Evolutionary conservation across 2,797 vertebrate species (phyloP), one percentile per base, ranked within the genome.

Genomic region (Molossus molossus): DNA sequence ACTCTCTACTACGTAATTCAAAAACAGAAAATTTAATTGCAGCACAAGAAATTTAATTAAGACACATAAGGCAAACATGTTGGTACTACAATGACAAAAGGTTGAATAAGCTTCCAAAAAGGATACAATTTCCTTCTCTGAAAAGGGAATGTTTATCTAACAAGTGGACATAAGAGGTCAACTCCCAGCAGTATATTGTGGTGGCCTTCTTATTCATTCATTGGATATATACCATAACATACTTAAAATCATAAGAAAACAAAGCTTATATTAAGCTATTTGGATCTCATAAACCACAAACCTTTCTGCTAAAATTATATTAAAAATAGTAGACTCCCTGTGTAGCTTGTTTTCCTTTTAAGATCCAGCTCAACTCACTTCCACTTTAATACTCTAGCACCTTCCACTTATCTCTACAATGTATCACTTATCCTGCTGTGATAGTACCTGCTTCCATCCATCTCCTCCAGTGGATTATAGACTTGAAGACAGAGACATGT

Each of bases 21-120:
- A 55, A 40, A 62, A 76, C 73, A 23, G 18, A 3, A 92, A 92
- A 23, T 14, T 33, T 37, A 70, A 91, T 6, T 55, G 64, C 37
- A 91, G 18, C 18, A 53, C 18, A 55, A 69, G 60, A 87, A 92
- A 94, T 85, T 67, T 80, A 87, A 67, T 27, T 55, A 29, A 76
- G 25, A 90, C 10, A 90, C 10, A 29, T 50, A 72, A 40, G 23
- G 27, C 29, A 62, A 79, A 58, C 33, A 12, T 18, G 21, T 23
- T 57, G 55, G 58, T 17, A 81, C 6, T 1, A 17, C 21, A 12
- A 9, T 15, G 33, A 87, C 50, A 17, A 83, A 81, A 75, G 11
- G 33, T 1, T 55, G 23, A 69, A 9, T 15, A 57, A 79, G 9
- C 20, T 72, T 82, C 53, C 13, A 67, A 23, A 21, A 69, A 27